Evolutionary conservation across 2,888 invertebrate species (phyloP).

Genomic region (Agonopterix alstromeriana): DNA sequence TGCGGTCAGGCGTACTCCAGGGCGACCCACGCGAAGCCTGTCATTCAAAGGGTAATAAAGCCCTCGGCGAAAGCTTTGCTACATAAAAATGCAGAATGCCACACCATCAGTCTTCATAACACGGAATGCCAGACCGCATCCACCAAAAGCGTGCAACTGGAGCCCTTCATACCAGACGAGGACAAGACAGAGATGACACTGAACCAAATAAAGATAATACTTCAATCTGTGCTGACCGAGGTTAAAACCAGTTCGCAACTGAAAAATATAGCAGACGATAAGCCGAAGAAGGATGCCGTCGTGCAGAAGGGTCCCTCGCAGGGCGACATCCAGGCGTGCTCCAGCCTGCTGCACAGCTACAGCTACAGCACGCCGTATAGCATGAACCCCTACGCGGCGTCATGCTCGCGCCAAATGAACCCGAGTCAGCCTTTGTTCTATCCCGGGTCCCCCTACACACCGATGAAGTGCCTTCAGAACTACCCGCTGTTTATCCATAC

Average conservation of each 20-base stretch:
- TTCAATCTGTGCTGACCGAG: constrained; percentile 54
- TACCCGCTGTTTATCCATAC: constrained; percentile 47
- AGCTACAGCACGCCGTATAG: constrained; percentile 42
- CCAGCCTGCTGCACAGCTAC: constrained; percentile 42
- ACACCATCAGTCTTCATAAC: constrained; percentile 25
- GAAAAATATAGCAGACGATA: constrained; percentile 20
- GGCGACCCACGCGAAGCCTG: constrained; percentile 8
- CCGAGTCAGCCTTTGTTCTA: constrained; percentile 21
- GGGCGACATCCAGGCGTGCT: constrained; percentile 31
- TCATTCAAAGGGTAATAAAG: constrained; percentile 2
- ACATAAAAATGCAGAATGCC: constrained; percentile 32
- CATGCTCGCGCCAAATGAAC: constrained; percentile 35
- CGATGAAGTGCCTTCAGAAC: constrained; percentile 39
- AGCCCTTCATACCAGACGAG: constrained; percentile 14
- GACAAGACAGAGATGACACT: constrained; percentile 49
- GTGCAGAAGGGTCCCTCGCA: constrained; percentile 48
- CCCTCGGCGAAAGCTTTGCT: not conserved
- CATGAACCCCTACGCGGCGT: constrained; percentile 30
- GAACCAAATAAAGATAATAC: constrained; percentile 55
- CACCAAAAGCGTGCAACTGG: constrained; percentile 20
- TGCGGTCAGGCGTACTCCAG: constrained; percentile 37
- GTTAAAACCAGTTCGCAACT: constrained; percentile 44
- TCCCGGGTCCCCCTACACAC: constrained; percentile 21
- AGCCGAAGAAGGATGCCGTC: constrained; percentile 41
- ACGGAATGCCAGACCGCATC: constrained; percentile 37